phyloP scores from a whole-genome alignment of 2,113 vertebrate genomes.

The Mesembrinibis cayennensis region DNA sequence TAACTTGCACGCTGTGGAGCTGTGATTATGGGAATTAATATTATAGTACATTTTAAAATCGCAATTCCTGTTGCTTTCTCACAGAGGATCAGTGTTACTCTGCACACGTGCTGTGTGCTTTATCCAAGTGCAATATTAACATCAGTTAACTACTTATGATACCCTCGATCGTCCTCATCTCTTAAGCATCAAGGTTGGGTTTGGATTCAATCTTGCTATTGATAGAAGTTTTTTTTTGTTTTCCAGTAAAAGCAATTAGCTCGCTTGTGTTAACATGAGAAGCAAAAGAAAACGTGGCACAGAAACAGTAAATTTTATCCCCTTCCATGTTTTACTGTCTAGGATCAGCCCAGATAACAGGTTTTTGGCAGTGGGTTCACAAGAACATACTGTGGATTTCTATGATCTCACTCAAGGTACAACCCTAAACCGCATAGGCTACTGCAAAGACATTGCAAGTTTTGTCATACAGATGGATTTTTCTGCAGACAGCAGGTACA shows the following conservation, averaged over 20 bases:
- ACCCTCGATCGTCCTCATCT: neutral
- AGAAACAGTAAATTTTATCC: neutral
- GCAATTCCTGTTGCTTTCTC: neutral
- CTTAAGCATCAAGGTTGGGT: neutral
- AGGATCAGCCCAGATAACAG: conserved; percentile 95
- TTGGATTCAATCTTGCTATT: neutral
- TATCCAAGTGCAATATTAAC: too few relatives aligned
- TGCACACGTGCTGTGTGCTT: neutral
- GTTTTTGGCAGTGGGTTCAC: conserved; percentile 90
- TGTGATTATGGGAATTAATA: neutral
- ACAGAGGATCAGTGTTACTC: neutral
- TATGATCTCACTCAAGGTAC: conserved; percentile 95
- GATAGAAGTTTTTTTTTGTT: neutral
- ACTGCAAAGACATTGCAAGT: conserved; percentile 94
- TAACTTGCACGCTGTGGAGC: neutral
- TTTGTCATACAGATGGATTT: conserved; percentile 96
- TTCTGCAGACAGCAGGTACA: conserved; percentile 91
- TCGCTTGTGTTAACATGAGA: neutral
- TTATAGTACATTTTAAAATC: neutral
- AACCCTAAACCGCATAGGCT: conserved; percentile 89
- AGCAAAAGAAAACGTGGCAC: neutral
- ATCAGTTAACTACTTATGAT: neutral
- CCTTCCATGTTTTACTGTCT: neutral
- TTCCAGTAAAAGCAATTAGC: neutral
- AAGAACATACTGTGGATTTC: conserved; percentile 93